Evolutionary conservation across 2,113 vertebrate species (phyloP).

Genomic region (Psophia crepitans): DNA sequence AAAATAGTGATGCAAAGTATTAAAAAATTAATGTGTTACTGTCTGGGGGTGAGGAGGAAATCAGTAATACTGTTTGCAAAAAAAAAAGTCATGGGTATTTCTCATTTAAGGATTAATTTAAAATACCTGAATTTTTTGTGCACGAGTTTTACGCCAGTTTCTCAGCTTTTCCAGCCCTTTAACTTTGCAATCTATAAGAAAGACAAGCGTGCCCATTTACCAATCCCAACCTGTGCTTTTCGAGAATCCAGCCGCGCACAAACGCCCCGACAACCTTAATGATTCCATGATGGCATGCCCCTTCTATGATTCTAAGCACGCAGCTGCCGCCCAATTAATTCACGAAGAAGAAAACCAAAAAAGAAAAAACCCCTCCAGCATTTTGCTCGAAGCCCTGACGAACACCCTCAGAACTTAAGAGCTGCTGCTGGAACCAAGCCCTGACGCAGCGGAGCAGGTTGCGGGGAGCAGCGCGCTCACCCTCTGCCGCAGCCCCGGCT

Average conservation of each 20-base stretch:
- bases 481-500: background rate
- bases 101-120: background rate
- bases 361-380: background rate
- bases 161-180: background rate
- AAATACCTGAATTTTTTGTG: background rate
- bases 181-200: background rate
- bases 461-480: background rate
- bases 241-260: background rate
- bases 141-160: background rate
- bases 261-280: background rate
- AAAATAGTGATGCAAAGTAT: background rate
- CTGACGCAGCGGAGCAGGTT: background rate
- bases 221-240: background rate
- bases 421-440: background rate
- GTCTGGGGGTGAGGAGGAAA: background rate
- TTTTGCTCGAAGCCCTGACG: background rate
- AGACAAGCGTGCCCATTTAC: fast-evolving
- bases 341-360: background rate
- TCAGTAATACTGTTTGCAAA: background rate
- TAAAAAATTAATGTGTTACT: background rate
- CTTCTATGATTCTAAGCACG: too few relatives aligned
- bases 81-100: background rate
- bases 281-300: too few relatives aligned
- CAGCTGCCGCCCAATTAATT: fast-evolving
- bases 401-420: background rate